Base-by-base conservation (phyloP, 2,797 vertebrate species). In the Platyrinchus mystaceus region DNA sequence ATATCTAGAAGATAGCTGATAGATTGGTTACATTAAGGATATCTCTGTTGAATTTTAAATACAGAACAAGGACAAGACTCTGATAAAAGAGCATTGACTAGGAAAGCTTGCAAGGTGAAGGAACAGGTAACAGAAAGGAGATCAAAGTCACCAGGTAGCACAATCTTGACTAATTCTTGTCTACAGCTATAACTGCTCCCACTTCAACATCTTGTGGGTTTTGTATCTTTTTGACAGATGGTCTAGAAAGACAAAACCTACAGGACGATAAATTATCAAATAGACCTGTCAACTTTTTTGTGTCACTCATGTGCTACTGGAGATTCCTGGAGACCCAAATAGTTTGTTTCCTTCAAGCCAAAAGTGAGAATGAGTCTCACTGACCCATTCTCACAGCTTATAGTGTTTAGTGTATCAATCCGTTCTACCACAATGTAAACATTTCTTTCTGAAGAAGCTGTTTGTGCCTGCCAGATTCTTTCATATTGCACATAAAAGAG, bases 11-110 rank as follows among this genome's bases (percentile, higher is more conserved):
- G 37, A 13, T 41, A 41, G 15, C 36, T 84, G 92, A 87, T 79
- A 87, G 69, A 32, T 84, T 62, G 11, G 79, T 93, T 94, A 78
- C 66, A 77, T 9, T 32, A 66, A 89, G n/a, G 67, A 36, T 82
- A 70, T 87, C 73, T 79, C 74, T 86, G 70, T 8, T 95, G 36
- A 69, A 95, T 75, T 94, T 82, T 87, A 94, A 76, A 91, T 49
- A 55, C 78, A 91, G 81, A 91, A 76, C 63, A 70, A 85, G 73
- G 58, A 81, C 50, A 62, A 94, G 75, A 79, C 55, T n/a, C 56
- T 64, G 55, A 93, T 79, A 55, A 77, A 96, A 86, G 46, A 58
- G 14, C 75, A 62, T 17, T 27, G 63, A 62, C 43, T 63, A 89
- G 86, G 55, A 92, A 91, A 92, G 46, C 27, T 64, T 66, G 43